These are phyloP conservation scores for Neotoma lepida DNA, from an alignment of 2,113 vertebrate species.

Conservation along the genomic window DNA sequence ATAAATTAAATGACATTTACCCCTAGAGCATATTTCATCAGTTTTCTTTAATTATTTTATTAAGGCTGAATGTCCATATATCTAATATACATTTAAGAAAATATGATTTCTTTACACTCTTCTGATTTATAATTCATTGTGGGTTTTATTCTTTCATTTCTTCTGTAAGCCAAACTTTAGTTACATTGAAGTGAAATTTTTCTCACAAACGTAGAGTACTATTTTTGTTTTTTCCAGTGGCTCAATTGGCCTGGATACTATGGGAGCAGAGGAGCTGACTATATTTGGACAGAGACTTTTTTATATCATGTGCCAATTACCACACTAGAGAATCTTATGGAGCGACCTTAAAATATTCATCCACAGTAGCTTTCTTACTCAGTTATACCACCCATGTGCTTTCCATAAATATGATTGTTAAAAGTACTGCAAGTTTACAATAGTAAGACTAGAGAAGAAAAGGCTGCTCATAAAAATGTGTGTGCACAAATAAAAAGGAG, in stretches of 20 bases:
- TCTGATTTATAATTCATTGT: constrained; percentile 20
- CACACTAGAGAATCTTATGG: constrained; percentile 32
- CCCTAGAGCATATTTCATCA: not conserved
- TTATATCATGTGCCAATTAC: constrained; percentile 25
- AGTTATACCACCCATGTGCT: not conserved
- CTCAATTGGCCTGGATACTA: constrained; percentile 28
- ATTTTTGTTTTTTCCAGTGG: constrained; percentile 41
- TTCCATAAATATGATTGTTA: constrained; percentile 61
- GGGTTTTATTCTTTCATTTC: not conserved
- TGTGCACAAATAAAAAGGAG: constrained; percentile 64
- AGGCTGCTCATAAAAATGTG: constrained; percentile 57
- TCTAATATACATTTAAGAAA: not conserved
- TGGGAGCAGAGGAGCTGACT: constrained; percentile 15
- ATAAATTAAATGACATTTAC: not conserved
- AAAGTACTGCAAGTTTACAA: constrained; percentile 52
- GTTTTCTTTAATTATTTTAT: constrained; percentile 9
- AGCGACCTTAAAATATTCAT: constrained; percentile 49
- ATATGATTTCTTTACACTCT: not conserved
- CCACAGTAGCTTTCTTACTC: constrained; percentile 61
- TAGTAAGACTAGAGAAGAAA: constrained; percentile 36
- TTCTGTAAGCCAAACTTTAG: not conserved
- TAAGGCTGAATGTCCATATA: not conserved
- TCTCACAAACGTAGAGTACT: not conserved
- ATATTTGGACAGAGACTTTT: not conserved
- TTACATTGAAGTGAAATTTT: not conserved